Percentiles rank a stretch among this genome's conserved stretches.
phyloP scores from a whole-genome alignment of 2,797 vertebrate species.

The Sphenopsis melanotis region DNA sequence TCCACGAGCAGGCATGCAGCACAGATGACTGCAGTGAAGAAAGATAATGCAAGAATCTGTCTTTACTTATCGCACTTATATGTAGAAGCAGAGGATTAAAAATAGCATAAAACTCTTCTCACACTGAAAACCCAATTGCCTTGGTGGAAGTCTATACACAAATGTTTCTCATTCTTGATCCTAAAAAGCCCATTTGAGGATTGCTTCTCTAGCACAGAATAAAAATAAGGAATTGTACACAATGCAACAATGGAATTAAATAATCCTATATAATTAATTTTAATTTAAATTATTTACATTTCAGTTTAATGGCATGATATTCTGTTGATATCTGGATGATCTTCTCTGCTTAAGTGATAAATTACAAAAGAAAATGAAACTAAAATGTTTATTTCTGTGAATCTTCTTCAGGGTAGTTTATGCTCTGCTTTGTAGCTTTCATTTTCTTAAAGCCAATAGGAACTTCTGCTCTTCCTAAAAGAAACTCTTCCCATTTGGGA shows the following conservation, averaged over 20 bases:
- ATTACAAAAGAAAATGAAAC: constrained; percentile 43
- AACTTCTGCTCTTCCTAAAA: constrained; percentile 81
- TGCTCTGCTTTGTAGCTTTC: constrained; percentile 50
- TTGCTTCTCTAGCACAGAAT: neutral
- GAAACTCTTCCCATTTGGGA: constrained; percentile 86
- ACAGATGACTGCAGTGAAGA: constrained; percentile 18
- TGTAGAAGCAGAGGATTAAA: constrained; percentile 13
- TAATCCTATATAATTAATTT: neutral
- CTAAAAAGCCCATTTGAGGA: neutral
- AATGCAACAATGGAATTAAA: neutral
- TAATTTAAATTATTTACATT: neutral
- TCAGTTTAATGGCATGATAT: neutral
- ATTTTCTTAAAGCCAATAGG: constrained; percentile 66
- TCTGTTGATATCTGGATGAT: constrained; percentile 11
- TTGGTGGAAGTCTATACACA: neutral
- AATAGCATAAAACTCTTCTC: constrained; percentile 21
- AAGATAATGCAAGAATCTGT: constrained; percentile 5
- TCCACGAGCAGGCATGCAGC: neutral
- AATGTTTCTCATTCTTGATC: neutral
- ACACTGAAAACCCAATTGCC: neutral
- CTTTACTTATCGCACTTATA: neutral
- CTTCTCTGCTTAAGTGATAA: neutral
- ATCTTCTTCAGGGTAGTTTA: constrained; percentile 49
- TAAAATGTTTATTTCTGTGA: constrained; percentile 48
- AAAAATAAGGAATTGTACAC: neutral